These are phyloP conservation scores for Helarctos malayanus DNA, from an alignment of 2,797 vertebrate genomes.

Conservation along the genomic window DNA sequence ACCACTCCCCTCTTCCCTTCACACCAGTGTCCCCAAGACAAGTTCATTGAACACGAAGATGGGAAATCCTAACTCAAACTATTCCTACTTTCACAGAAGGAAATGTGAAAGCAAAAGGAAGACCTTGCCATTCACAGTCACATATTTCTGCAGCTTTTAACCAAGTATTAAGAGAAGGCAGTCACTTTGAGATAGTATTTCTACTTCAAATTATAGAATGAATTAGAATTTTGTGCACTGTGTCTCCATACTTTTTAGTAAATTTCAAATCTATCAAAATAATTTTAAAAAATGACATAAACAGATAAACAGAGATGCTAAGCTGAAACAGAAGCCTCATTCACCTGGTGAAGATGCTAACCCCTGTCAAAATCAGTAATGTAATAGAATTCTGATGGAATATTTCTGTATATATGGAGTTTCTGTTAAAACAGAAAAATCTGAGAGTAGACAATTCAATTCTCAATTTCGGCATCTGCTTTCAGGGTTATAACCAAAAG, in stretches of 20 bases:
- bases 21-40: neutral
- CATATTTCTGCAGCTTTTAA: neutral
- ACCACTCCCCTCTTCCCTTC: too few relatives aligned
- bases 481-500: neutral
- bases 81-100: neutral
- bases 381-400: slow-evolving; percentile 3
- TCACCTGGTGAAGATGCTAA: slow-evolving; percentile 41
- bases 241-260: neutral
- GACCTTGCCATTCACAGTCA: neutral
- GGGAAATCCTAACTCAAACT: neutral
- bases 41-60: neutral
- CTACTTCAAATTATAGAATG: slow-evolving; percentile 4
- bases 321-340: slow-evolving; percentile 42
- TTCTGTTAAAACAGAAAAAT: slow-evolving; percentile 29
- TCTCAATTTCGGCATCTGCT: slow-evolving; percentile 20
- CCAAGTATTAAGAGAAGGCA: neutral
- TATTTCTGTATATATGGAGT: neutral
- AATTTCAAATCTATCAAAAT: slow-evolving; percentile 56
- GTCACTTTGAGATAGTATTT: neutral
- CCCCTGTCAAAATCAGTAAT: slow-evolving; percentile 9
- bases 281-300: slow-evolving; percentile 13
- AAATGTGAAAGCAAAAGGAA: neutral
- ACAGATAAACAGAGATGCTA: slow-evolving; percentile 31
- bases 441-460: neutral
- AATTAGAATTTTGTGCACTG: neutral